Conservation (phyloP, 2,113 vertebrate genomes). For the Sinocyclocheilus anshuiensis region DNA sequence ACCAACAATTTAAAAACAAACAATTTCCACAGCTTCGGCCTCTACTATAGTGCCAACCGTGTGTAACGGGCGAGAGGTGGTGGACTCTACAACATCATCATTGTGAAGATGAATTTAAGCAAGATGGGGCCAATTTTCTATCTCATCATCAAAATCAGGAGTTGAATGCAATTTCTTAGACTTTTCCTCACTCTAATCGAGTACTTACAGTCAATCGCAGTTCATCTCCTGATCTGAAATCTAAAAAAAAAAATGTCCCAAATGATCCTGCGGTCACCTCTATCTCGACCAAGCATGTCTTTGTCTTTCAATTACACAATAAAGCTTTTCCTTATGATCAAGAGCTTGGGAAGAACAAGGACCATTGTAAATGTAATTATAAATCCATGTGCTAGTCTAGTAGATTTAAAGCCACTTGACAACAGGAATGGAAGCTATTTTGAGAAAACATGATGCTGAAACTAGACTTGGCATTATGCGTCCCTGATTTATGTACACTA, state of each 20-base stretch:
- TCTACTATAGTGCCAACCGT: conserved; percentile 89
- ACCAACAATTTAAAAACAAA: background rate
- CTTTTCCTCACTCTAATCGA: background rate
- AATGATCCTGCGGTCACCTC: background rate
- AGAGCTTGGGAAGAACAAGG: background rate
- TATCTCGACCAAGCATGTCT: conserved; percentile 35
- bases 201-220: background rate
- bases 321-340: conserved; percentile 11
- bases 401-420: conserved; percentile 19
- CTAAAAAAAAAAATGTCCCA: background rate
- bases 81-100: conserved; percentile 96
- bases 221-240: background rate
- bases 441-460: background rate
- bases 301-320: conserved; percentile 32
- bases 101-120: conserved; percentile 76
- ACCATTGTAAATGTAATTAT: conserved; percentile 50
- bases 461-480: background rate
- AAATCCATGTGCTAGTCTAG: conserved; percentile 41
- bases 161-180: background rate
- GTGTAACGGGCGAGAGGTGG: conserved; percentile 94
- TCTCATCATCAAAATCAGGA: background rate
- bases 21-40: conserved; percentile 75
- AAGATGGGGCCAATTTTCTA: background rate
- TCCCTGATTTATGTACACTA: conserved; percentile 23
- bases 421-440: background rate